A percentile compares a stretch with the other conserved stretches of the same genome.
These are phyloP conservation scores for Pissodes strobi DNA, from an alignment of 1,140 invertebrate genomes.

Conservation along the genomic window DNA sequence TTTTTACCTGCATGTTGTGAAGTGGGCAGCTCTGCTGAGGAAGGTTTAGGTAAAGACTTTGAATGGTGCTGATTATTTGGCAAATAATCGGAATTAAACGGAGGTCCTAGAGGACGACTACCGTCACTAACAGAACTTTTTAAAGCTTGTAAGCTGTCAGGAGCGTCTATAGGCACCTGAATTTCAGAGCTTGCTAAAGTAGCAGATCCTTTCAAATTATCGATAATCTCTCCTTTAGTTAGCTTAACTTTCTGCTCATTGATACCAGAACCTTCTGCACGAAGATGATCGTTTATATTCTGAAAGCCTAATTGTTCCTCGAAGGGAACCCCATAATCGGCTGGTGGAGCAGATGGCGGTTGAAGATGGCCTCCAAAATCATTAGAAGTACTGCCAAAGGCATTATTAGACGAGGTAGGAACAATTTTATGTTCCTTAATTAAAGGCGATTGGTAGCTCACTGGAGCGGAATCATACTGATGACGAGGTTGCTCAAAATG, in stretches of 20 bases:
- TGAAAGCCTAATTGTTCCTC: slow-evolving; percentile 8
- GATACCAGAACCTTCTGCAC: slow-evolving; percentile 3
- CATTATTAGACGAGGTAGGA: background rate
- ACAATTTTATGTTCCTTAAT: background rate
- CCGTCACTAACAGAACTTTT: background rate
- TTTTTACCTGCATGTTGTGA: background rate
- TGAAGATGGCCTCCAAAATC: background rate
- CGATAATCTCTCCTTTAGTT: slow-evolving; percentile 26
- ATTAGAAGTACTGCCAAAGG: background rate
- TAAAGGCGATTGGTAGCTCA: background rate
- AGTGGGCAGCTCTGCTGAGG: background rate
- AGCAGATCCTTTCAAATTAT: slow-evolving; percentile 6
- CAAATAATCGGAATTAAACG: slow-evolving; percentile 20
- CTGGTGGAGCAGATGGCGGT: background rate
- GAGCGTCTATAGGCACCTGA: slow-evolving; percentile 15
- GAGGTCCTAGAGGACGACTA: background rate
- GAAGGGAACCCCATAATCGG: slow-evolving; percentile 19
- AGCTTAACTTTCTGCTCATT: slow-evolving; percentile 25
- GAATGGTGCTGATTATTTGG: background rate
- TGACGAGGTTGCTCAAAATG: slow-evolving; percentile 23
- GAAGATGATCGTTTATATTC: slow-evolving; percentile 21
- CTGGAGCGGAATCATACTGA: background rate
- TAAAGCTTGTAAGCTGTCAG: slow-evolving; percentile 17
- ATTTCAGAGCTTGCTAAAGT: slow-evolving; percentile 22
- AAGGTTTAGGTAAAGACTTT: background rate